Evolutionary conservation across 1,140 invertebrate species (phyloP).

Genomic region (Papilio glaucus): DNA sequence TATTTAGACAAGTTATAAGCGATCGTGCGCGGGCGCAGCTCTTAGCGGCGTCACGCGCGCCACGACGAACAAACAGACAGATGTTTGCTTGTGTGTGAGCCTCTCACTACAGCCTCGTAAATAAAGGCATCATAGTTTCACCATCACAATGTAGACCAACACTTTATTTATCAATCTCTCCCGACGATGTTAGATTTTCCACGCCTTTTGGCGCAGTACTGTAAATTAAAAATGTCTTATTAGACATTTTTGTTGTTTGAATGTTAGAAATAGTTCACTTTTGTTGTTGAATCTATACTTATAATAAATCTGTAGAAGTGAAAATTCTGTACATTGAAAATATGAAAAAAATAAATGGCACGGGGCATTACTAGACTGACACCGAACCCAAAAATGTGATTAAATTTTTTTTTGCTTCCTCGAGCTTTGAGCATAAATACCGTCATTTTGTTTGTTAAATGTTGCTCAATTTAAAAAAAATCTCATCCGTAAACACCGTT

Average conservation of each 20-base stretch:
- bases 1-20: neutral
- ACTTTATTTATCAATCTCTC: neutral
- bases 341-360: too few species aligned
- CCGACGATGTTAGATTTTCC: neutral
- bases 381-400: too few species aligned
- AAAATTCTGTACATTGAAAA: too few species aligned
- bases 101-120: neutral
- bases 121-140: neutral
- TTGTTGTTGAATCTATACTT: too few species aligned
- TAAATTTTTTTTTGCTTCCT: too few species aligned
- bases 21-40: neutral
- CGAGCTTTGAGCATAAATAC: too few species aligned
- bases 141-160: neutral
- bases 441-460: too few species aligned
- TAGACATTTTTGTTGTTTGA: neutral
- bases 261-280: too few species aligned
- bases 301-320: too few species aligned
- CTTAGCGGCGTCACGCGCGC: neutral
- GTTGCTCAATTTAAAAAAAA: too few species aligned
- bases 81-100: constrained; percentile 1
- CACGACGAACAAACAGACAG: constrained; percentile 14
- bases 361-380: too few species aligned
- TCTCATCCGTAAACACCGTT: too few species aligned
- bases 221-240: constrained; percentile 2
- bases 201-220: neutral